These are phyloP conservation scores for Macrophya alboannulata DNA, from an alignment of 2,888 invertebrate species.

Conservation along the genomic window DNA sequence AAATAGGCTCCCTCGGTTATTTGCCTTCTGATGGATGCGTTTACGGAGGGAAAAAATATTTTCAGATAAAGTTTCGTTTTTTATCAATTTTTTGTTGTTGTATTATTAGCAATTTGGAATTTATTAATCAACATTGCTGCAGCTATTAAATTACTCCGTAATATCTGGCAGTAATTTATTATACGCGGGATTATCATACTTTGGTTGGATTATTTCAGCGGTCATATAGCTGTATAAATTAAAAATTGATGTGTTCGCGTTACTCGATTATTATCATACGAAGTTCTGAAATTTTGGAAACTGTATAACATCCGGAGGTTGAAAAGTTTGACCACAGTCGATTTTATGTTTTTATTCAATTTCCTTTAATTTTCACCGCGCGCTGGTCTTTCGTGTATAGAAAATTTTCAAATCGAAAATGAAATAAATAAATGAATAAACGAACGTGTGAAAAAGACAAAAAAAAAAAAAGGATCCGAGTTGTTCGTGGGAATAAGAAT, in stretches of 20 bases:
- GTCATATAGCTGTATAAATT: not conserved
- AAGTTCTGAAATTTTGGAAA: not conserved
- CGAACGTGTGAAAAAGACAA: not conserved
- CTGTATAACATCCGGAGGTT: too few relatives aligned
- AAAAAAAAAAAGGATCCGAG: not conserved
- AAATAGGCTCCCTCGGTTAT: conserved; percentile 6
- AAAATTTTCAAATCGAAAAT: not conserved
- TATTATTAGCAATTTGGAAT: not conserved
- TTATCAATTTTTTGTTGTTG: not conserved
- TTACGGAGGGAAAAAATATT: not conserved
- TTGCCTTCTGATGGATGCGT: not conserved
- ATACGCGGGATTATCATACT: not conserved
- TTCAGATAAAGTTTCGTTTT: not conserved
- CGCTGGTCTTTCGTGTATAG: not conserved
- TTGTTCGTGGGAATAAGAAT: not conserved
- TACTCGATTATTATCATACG: not conserved
- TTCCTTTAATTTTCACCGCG: not conserved
- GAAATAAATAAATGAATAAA: not conserved
- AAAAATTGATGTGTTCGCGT: not conserved
- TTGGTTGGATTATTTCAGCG: not conserved
- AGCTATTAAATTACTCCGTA: not conserved
- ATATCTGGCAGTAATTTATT: not conserved
- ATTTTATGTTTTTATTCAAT: not conserved
- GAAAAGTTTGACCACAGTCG: not conserved
- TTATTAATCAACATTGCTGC: not conserved